A percentile compares a stretch with the other conserved stretches of the same genome.
phyloP scores from a whole-genome alignment of 2,888 invertebrate species.

The Eudemis profundana region DNA sequence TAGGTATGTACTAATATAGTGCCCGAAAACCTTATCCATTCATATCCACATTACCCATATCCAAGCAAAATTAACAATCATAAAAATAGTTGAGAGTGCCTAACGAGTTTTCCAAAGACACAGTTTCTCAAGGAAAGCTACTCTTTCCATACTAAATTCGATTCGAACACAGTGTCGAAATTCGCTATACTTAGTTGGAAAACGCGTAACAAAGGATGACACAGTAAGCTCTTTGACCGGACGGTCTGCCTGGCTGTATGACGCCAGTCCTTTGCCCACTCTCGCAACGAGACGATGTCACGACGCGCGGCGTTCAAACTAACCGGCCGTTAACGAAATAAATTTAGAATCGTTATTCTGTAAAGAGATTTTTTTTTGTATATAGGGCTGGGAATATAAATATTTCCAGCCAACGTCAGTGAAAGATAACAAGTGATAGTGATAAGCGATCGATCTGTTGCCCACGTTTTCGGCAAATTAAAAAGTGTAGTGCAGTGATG shows the following conservation, averaged over 20 bases:
- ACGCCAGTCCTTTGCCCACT: slow-evolving; percentile 72
- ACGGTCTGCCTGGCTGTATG: slow-evolving; percentile 50
- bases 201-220: slow-evolving; percentile 61
- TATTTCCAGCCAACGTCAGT: slow-evolving; percentile 47
- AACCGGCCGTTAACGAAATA: slow-evolving; percentile 60
- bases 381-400: slow-evolving; percentile 24
- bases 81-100: background rate
- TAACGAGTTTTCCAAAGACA: background rate
- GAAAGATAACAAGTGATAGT: slow-evolving; percentile 55
- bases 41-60: no score
- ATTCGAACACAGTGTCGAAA: slow-evolving; percentile 44
- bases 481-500: slow-evolving; percentile 68
- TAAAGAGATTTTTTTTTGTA: slow-evolving; percentile 39
- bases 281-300: slow-evolving; percentile 66
- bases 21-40: no score
- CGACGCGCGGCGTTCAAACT: slow-evolving; percentile 43
- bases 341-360: slow-evolving; percentile 48
- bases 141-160: background rate
- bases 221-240: slow-evolving; percentile 75
- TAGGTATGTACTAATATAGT: no score
- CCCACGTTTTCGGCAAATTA: slow-evolving; percentile 55
- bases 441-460: slow-evolving; percentile 65
- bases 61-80: no score
- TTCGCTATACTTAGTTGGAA: slow-evolving; percentile 61
- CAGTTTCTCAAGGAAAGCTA: background rate